Evolutionary conservation across 1,140 invertebrate genomes (phyloP), one percentile per base, ranked within the genome.

Genomic region (Diachasmimorpha longicaudata): DNA sequence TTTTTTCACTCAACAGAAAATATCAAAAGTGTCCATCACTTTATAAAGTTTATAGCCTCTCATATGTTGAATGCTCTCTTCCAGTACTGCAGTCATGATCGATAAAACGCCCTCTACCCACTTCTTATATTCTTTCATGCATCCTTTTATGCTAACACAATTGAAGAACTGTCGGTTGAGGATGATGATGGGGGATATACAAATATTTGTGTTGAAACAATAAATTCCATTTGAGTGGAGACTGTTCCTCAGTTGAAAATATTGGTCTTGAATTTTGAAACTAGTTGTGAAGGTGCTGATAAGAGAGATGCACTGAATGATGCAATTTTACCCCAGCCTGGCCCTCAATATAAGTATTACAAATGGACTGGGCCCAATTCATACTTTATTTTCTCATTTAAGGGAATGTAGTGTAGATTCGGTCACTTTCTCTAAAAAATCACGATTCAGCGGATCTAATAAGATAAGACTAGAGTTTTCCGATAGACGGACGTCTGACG

Each of bases 21-120:
- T 63, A 63, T 63, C 58, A 63, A 23, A 63, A 63, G 58, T 63
- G 58, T 63, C 58, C 14, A 63, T 63, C 58, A 63, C 58, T 63
- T 25, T 25, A 14, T 63, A 63, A 63, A 63, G 16, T 63, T 63
- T 63, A 63, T 55, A 55, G 19, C 23, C 23, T 63, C 58, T 25
- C 48, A 55, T 55, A 55, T n/a, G 48, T 16, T 19, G 48, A 55
- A 21, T 55, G 48, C 48, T 55, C 48, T 55, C 48, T 55, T 55
- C 19, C 19, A 42, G 48, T 21, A 21, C 48, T 16, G n/a, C 19
- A 55, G 48, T 25, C 58, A 25, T 63, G 58, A 63, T 63, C 58
- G 58, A 63, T 63, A 63, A 63, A 55, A 55, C 19, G 9, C 19
- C 6, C 23, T 25, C 23, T 19, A 25, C 58, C 23, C 58, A 63